These are phyloP conservation scores for Hydraecia micacea DNA, from an alignment of 2,888 invertebrate genomes.

Conservation along the genomic window DNA sequence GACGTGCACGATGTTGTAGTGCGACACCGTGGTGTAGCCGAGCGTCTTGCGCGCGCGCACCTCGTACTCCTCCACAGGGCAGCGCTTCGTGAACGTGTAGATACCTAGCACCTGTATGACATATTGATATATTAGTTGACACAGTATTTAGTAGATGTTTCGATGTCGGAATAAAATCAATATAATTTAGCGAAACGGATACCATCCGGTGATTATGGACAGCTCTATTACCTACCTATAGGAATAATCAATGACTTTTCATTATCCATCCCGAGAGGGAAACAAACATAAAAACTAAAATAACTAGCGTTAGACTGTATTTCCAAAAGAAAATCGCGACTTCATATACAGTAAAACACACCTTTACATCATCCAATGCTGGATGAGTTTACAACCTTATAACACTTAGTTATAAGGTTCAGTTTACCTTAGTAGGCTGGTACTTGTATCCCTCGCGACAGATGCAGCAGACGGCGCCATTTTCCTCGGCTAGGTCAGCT, in stretches of 20 bases:
- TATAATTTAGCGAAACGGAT: background rate
- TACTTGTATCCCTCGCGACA: slow-evolving; percentile 99
- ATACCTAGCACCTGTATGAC: slow-evolving; percentile 94
- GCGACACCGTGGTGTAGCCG: slow-evolving; percentile 98
- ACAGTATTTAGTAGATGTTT: background rate
- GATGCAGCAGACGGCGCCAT: slow-evolving; percentile 98
- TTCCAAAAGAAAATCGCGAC: background rate
- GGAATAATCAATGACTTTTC: background rate
- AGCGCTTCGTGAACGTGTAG: slow-evolving; percentile 99
- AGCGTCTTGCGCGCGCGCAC: slow-evolving; percentile 96
- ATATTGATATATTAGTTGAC: no score
- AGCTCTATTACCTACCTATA: background rate
- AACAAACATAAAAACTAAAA: background rate
- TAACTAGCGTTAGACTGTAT: background rate
- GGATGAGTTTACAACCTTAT: background rate
- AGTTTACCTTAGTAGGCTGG: slow-evolving; percentile 94
- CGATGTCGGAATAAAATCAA: background rate
- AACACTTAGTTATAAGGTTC: background rate
- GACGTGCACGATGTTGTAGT: slow-evolving; percentile 99
- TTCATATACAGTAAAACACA: background rate
- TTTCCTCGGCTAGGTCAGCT: slow-evolving; percentile 98
- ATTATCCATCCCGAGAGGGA: background rate
- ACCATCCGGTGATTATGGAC: background rate
- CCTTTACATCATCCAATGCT: background rate
- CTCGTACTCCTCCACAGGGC: slow-evolving; percentile 98